Evolutionary conservation across 2,113 vertebrate genomes (phyloP).

Genomic region (Chauna torquata): DNA sequence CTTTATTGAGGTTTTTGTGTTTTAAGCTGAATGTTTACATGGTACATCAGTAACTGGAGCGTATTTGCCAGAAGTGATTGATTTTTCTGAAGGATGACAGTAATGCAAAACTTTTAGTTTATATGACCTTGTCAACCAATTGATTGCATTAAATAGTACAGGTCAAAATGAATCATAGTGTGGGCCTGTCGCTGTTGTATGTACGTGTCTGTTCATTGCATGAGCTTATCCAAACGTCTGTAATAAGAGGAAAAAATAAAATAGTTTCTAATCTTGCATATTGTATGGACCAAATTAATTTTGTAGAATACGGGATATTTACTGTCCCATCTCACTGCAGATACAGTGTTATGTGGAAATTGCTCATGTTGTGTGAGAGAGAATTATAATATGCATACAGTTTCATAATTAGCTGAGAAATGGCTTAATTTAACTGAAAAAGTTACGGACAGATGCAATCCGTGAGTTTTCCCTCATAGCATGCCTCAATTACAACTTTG

Average conservation of each 20-base stretch:
- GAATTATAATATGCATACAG: background rate
- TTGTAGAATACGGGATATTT: background rate
- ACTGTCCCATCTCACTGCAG: background rate
- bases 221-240: background rate
- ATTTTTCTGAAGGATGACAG: constrained; percentile 1
- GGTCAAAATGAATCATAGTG: background rate
- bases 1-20: background rate
- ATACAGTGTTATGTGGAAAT: background rate
- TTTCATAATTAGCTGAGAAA: background rate
- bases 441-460: background rate
- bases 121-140: background rate
- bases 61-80: background rate
- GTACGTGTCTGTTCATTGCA: background rate
- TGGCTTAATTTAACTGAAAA: background rate
- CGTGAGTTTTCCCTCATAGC: background rate
- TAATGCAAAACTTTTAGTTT: background rate
- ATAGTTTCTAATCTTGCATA: background rate
- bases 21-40: background rate
- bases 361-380: background rate
- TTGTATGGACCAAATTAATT: background rate
- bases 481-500: background rate
- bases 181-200: background rate
- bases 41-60: background rate
- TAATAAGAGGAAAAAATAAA: background rate
- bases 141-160: background rate